phyloP scores from a whole-genome alignment of 2,113 vertebrate species.

The Hydrochoerus hydrochaeris region DNA sequence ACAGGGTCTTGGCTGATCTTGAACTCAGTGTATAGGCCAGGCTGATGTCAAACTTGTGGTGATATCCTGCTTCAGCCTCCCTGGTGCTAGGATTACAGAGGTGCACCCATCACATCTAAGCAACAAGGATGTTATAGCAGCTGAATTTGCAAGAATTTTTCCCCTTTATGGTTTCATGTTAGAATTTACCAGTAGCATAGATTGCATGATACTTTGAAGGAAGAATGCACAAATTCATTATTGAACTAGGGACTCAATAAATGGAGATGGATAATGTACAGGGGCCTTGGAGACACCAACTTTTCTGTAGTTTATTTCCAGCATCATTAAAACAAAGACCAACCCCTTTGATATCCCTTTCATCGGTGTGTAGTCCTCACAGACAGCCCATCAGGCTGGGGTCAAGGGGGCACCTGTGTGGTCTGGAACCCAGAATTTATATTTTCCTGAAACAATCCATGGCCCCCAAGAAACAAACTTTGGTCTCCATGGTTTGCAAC shows the following conservation, averaged over 20 bases:
- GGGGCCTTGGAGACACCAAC: background rate
- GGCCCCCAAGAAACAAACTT: no score
- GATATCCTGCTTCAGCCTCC: background rate
- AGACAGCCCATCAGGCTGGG: background rate
- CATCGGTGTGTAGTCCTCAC: background rate
- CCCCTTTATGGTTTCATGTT: background rate
- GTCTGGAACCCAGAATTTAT: background rate
- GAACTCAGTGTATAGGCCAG: background rate
- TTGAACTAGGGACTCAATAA: background rate
- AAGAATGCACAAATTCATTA: background rate
- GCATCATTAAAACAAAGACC: background rate
- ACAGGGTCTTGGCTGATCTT: background rate
- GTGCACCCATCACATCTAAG: background rate
- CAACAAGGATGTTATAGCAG: background rate
- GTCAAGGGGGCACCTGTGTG: background rate
- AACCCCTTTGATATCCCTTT: background rate
- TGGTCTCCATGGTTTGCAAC: no score
- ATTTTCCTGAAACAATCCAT: no score
- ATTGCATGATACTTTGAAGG: background rate
- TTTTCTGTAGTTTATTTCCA: background rate
- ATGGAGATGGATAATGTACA: background rate
- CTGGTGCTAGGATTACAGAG: background rate
- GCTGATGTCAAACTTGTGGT: background rate
- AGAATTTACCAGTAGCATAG: background rate
- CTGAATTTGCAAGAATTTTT: background rate